phyloP scores from a whole-genome alignment of 2,113 vertebrate genomes.

The Hirundichthys speculiger region DNA sequence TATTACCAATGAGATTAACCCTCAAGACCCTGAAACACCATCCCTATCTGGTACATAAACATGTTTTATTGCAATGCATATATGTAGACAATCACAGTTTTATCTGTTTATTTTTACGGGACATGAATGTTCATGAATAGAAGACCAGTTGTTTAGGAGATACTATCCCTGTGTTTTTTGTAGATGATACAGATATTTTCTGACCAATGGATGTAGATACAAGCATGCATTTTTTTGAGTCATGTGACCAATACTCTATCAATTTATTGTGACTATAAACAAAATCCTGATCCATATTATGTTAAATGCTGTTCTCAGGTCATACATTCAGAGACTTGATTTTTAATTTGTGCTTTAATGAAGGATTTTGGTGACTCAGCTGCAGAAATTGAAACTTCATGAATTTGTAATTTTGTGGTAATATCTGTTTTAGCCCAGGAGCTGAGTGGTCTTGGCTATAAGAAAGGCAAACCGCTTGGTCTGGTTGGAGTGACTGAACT shows the following conservation, averaged over 20 bases:
- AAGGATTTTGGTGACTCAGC: neutral
- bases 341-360: neutral
- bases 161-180: no score
- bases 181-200: neutral
- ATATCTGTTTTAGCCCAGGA: constrained; percentile 86
- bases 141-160: no score
- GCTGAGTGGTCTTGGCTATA: constrained; percentile 93
- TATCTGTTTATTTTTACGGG: no score
- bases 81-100: neutral
- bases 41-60: constrained; percentile 71
- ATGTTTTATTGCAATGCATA: neutral
- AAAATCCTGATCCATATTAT: no score
- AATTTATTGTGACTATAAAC: no score
- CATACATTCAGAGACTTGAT: neutral
- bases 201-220: no score
- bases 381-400: neutral
- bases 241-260: no score
- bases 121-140: no score
- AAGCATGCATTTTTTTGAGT: no score
- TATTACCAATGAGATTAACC: constrained; percentile 70
- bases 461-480: constrained; percentile 94
- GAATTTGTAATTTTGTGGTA: neutral
- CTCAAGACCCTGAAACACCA: constrained; percentile 56
- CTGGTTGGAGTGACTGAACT: constrained; percentile 95
- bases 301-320: no score